A percentile compares a stretch with the other conserved stretches of the same genome.
These are phyloP conservation scores for Aricia agestis DNA, from an alignment of 1,140 invertebrate genomes.

Conservation along the genomic window DNA sequence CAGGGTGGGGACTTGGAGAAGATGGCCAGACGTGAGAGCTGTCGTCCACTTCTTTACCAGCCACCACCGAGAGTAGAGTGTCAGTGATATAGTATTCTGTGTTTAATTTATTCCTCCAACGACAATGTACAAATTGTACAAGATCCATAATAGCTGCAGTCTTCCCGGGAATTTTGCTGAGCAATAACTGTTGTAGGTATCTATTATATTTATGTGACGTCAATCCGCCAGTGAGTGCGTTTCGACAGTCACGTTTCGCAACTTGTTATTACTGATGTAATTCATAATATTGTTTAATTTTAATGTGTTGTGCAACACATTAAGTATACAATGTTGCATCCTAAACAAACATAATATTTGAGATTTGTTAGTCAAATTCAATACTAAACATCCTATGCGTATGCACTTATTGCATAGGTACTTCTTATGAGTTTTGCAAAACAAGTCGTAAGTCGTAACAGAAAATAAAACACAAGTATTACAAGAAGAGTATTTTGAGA, in stretches of 20 bases:
- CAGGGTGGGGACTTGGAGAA: no score
- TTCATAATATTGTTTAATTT: slow-evolving; percentile 18
- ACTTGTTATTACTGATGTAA: slow-evolving; percentile 18
- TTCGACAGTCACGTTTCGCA: slow-evolving; percentile 15
- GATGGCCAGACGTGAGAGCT: no score
- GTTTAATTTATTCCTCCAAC: no score
- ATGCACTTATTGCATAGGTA: no score
- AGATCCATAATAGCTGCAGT: not conserved
- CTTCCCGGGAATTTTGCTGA: not conserved
- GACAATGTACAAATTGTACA: no score
- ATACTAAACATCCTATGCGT: not conserved
- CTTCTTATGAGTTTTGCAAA: no score
- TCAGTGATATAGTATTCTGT: no score
- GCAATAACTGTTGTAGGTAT: not conserved
- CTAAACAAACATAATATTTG: not conserved
- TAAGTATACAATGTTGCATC: not conserved
- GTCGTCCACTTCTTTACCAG: no score
- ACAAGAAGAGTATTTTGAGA: no score
- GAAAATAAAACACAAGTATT: no score
- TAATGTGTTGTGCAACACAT: not conserved
- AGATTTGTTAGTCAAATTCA: not conserved
- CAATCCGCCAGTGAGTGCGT: slow-evolving; percentile 6
- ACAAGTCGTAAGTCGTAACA: no score
- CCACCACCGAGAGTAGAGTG: no score
- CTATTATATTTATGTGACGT: slow-evolving; percentile 1